phyloP scores from a whole-genome alignment of 2,888 invertebrate genomes.

The Onchidella celtica region DNA sequence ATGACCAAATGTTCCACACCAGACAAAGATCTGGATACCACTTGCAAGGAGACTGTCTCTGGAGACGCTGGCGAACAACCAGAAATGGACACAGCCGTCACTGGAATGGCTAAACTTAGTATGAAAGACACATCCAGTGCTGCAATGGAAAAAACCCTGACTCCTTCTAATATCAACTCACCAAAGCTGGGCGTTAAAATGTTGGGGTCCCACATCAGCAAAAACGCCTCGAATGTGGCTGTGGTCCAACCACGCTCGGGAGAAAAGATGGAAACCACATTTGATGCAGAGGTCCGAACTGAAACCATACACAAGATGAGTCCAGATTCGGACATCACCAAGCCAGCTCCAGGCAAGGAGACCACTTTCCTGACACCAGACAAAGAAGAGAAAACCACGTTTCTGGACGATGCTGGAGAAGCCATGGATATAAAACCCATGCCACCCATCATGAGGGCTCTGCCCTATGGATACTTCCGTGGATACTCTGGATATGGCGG shows the following conservation, averaged over 20 bases:
- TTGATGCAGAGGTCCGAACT: slow-evolving; percentile 75
- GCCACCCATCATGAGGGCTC: slow-evolving; percentile 87
- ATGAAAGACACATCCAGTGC: slow-evolving; percentile 24
- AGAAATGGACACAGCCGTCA: not conserved
- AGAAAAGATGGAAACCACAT: slow-evolving; percentile 78
- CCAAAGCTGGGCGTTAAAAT: slow-evolving; percentile 73
- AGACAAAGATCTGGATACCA: not conserved
- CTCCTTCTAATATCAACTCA: slow-evolving; percentile 60
- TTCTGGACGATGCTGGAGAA: slow-evolving; percentile 82
- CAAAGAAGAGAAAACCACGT: slow-evolving; percentile 82
- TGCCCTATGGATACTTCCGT: slow-evolving; percentile 72
- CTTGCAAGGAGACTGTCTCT: slow-evolving; percentile 28
- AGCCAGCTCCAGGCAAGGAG: slow-evolving; percentile 62
- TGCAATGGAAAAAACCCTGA: slow-evolving; percentile 27
- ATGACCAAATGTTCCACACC: not conserved
- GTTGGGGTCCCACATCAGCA: slow-evolving; percentile 65
- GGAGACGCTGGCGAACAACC: not conserved
- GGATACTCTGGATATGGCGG: slow-evolving; percentile 68
- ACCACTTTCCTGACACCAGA: slow-evolving; percentile 63
- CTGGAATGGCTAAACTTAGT: slow-evolving; percentile 4
- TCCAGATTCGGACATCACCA: slow-evolving; percentile 55
- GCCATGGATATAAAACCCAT: slow-evolving; percentile 91
- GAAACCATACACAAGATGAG: slow-evolving; percentile 60
- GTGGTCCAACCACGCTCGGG: slow-evolving; percentile 73
- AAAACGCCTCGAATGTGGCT: slow-evolving; percentile 72